Evolutionary conservation across 1,140 invertebrate species (phyloP), one percentile per base, ranked within the genome.

Genomic region (Diploscapter pachys): DNA sequence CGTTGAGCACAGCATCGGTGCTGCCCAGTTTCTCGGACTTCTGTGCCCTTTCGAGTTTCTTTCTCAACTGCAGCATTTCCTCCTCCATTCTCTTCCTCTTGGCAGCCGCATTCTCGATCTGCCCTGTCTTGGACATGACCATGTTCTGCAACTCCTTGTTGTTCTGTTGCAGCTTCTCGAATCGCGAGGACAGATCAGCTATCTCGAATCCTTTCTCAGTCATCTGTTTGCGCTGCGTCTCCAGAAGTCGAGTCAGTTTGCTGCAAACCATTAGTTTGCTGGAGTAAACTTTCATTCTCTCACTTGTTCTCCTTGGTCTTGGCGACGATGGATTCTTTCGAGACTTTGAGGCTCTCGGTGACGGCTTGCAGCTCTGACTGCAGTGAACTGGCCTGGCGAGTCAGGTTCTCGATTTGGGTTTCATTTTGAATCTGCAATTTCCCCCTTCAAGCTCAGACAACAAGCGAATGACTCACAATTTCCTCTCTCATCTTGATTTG

Each of bases 21-120:
- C 93, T 95, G 68, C 93, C 92, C 2, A 94, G 94, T 85, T 96
- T 90, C 88, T 98, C 96, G 86, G 98, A 96, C 87, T 97, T 98
- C 87, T 98, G 98, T 90, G 96, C 59, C 50, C 66, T 68, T 93
- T 80, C 96, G 89, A 95, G 91, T 85, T 97, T 96, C 6, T 93
- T 90, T 81, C 93, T 90, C 65, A 96, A 87, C 80, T 93, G 92
- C 2, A 92, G 94, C 81, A 96, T 90, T 87, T 99, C 96, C 86
- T 99, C 96, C 90, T 96, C 87, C 49, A 95, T 89, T 86, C 96
- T 90, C 87, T 95, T 95, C 59, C 94, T 96, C 89, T 98, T 98
- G 86, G 96, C 98, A 0, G 93, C 92, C 86, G 97, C 94, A 3
- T 94, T 93, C 87, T 98, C 95, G 31, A 83, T 92, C 93, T 0